These are phyloP conservation scores for Abscondita cerata DNA, from an alignment of 2,888 invertebrate species.

Conservation along the genomic window DNA sequence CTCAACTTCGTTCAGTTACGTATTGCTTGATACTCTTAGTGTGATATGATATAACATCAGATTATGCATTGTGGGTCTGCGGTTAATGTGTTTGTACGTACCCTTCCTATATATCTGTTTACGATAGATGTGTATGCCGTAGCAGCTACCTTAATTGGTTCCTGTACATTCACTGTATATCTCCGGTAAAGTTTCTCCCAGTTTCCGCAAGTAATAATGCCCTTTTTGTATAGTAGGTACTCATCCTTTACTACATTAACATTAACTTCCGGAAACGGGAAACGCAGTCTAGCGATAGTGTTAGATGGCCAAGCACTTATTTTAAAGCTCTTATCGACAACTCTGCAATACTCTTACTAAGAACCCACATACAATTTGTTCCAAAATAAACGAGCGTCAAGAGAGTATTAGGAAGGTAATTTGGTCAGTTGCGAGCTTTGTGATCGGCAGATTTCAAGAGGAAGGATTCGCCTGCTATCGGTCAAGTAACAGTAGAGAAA, in stretches of 20 bases:
- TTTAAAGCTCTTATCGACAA: slow-evolving; percentile 38
- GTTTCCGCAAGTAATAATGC: slow-evolving; percentile 36
- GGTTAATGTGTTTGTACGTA: slow-evolving; percentile 33
- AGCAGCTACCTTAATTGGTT: slow-evolving; percentile 47
- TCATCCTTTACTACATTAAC: slow-evolving; percentile 29
- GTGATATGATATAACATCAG: neutral
- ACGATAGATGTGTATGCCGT: slow-evolving; percentile 36
- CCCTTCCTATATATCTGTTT: slow-evolving; percentile 40
- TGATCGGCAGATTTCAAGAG: slow-evolving; percentile 53
- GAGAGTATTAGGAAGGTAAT: slow-evolving; percentile 53
- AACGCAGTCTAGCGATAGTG: slow-evolving; percentile 30
- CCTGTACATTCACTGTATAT: slow-evolving; percentile 45
- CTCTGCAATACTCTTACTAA: slow-evolving; percentile 40
- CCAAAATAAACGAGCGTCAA: slow-evolving; percentile 53
- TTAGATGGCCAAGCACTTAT: slow-evolving; percentile 36
- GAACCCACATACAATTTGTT: slow-evolving; percentile 53
- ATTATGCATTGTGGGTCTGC: slow-evolving; percentile 15
- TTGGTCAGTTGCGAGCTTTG: slow-evolving; percentile 49
- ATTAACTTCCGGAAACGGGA: slow-evolving; percentile 35
- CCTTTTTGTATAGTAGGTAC: slow-evolving; percentile 24
- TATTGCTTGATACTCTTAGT: too few relatives aligned
- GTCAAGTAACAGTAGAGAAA: slow-evolving; percentile 37
- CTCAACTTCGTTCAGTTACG: too few relatives aligned
- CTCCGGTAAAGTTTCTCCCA: slow-evolving; percentile 37
- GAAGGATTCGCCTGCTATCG: slow-evolving; percentile 37